Evolutionary conservation across 2,113 vertebrate genomes (phyloP).

Genomic region (Psittacus erithacus): DNA sequence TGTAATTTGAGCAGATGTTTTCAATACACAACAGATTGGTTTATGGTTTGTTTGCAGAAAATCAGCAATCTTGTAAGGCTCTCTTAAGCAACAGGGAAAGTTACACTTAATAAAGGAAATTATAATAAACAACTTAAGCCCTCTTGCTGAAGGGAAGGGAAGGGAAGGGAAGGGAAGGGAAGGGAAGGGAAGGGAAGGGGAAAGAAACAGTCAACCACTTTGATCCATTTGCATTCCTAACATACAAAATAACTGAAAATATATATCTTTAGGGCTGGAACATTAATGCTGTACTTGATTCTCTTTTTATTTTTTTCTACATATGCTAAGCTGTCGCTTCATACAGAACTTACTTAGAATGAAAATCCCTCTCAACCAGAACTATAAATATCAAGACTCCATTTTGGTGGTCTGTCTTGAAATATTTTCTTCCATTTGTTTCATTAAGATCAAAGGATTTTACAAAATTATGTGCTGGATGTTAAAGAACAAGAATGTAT

Average conservation of each 20-base stretch:
- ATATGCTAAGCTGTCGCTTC: not conserved
- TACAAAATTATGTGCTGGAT: not conserved
- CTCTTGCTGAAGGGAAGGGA: not conserved
- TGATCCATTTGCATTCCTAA: not conserved
- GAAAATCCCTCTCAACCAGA: not conserved
- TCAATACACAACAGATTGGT: not conserved
- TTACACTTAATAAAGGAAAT: not conserved
- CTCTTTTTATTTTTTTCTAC: not conserved
- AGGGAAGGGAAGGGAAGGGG: not conserved
- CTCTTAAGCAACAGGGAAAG: not conserved
- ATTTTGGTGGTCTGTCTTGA: not conserved
- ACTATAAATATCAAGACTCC: not conserved
- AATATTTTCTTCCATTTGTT: not conserved
- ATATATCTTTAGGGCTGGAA: not conserved
- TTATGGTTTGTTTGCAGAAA: not conserved
- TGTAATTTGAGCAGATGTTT: conserved; percentile 15
- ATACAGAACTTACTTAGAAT: not conserved
- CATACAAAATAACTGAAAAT: not conserved
- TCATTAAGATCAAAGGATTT: not conserved
- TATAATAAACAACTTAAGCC: not conserved
- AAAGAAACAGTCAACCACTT: not conserved
- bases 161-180: not conserved
- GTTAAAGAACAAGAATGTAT: not conserved
- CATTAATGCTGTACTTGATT: not conserved
- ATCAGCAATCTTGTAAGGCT: not conserved